phyloP scores from a whole-genome alignment of 2,113 vertebrate genomes.

The Calidris pugnax region DNA sequence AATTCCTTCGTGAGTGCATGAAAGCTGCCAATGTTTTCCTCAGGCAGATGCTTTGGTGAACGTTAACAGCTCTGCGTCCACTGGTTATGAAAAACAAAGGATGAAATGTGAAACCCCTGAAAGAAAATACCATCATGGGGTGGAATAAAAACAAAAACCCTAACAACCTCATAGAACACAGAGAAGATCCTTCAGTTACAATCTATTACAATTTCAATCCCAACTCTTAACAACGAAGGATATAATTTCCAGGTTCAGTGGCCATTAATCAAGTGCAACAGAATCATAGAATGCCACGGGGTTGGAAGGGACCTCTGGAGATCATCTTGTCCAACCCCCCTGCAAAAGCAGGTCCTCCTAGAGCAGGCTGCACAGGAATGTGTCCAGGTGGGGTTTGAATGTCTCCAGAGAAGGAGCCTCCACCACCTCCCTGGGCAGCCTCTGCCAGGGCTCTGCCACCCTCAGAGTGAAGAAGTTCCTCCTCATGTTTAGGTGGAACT shows the following conservation, averaged over 20 bases:
- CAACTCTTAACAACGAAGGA: neutral
- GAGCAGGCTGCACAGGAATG: no score
- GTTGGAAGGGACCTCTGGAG: no score
- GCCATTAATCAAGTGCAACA: neutral
- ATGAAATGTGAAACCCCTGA: neutral
- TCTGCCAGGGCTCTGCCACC: no score
- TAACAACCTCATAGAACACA: neutral
- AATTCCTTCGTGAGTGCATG: constrained; percentile 15
- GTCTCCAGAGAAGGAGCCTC: no score
- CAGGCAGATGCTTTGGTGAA: constrained; percentile 37
- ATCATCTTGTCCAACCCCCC: no score
- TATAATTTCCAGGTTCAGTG: neutral
- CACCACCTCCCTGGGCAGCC: no score
- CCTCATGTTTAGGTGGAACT: no score
- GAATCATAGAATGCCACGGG: no score
- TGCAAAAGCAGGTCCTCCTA: no score
- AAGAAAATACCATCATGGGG: neutral
- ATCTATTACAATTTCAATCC: neutral
- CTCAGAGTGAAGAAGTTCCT: no score
- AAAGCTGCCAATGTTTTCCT: constrained; percentile 51
- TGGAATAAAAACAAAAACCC: neutral
- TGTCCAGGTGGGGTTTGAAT: no score
- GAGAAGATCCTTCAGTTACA: neutral
- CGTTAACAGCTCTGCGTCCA: neutral
- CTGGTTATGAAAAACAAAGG: constrained; percentile 8